Base-by-base conservation (phyloP, 2,888 invertebrate genomes). In the Archaeoteleia sp. region DNA sequence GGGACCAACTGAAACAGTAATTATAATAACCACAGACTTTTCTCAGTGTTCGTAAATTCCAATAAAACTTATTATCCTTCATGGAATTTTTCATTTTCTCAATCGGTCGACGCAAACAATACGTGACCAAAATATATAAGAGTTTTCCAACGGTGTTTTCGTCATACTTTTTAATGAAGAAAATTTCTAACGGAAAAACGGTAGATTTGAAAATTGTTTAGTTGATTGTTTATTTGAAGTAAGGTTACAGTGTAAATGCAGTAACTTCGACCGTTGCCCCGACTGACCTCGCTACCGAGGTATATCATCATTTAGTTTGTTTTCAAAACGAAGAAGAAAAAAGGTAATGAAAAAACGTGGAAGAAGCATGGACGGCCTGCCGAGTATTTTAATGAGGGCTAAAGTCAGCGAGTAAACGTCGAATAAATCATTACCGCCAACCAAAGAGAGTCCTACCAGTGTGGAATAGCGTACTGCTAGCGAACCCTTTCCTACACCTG, bases 361-460 rank as follows among this genome's bases (percentile, higher is more conserved):
- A 51, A 45, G 53, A 48, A 57, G 39, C 48, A 67, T 72, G 74
- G 71, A 66, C 71, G 62, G 73, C 74, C 73, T 62, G 74, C 72
- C 77, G 78, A 75, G 79, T 79, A 81, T 82, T 84, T 83, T 83
- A 83, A 84, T 81, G 82, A 82, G 82, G 80, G 78, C 79, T 79
- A 80, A 80, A 82, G 82, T 79, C 81, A 76, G 76, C 78, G 79
- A 79, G 82, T 78, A 81, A 83, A 82, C 77, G 81, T 81, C 83
- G 78, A 81, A 83, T 84, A 83, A 83, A 84, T 84, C 83, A 84
- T 84, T 77, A 78, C 62, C 57, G 51, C 62, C 53, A 57, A 42
- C 42, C 53, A 60, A 42, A 30, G 51, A 57, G 17, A 39, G 58
- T 67, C 61, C 58, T 51, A 61, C 51, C 40, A 60, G 54, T 12